Conservation (phyloP, 1,140 invertebrate species). For the Steinernema feltiae region DNA sequence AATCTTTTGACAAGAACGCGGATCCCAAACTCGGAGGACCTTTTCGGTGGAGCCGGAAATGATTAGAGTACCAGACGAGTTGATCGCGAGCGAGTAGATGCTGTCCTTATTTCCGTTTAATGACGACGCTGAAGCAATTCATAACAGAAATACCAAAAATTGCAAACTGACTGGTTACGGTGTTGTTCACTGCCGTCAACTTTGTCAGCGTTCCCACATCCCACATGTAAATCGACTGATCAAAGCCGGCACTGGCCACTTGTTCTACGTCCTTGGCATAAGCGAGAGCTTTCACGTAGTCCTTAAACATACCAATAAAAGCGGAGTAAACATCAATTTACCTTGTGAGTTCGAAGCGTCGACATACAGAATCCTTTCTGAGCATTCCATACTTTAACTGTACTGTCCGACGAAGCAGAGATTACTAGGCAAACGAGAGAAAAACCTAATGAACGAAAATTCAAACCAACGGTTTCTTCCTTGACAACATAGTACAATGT, state of each 20-base stretch:
- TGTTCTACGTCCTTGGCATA: conserved; percentile 96
- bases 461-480: conserved; percentile 68
- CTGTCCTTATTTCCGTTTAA: conserved; percentile 93
- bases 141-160: neutral
- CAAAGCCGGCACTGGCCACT: conserved; percentile 92
- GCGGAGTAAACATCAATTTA: conserved; percentile 39
- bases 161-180: conserved; percentile 75
- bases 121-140: conserved; percentile 72
- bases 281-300: conserved; percentile 94
- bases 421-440: too few relatives aligned
- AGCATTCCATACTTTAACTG: conserved; percentile 99
- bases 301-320: conserved; percentile 60
- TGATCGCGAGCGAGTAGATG: conserved; percentile 98
- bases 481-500: conserved; percentile 92
- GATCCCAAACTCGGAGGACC: conserved; percentile 91
- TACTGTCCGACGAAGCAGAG: conserved; percentile 96
- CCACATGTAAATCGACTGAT: conserved; percentile 95
- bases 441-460: too few relatives aligned
- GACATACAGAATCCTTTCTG: conserved; percentile 93
- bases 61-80: conserved; percentile 85
- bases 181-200: conserved; percentile 94
- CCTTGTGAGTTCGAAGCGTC: conserved; percentile 87
- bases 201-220: conserved; percentile 97
- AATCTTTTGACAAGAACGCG: conserved; percentile 81
- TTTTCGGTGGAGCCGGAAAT: conserved; percentile 71